Evolutionary conservation across 1,140 invertebrate species (phyloP), one percentile per base, ranked within the genome.

Genomic region (Eueides isabella): DNA sequence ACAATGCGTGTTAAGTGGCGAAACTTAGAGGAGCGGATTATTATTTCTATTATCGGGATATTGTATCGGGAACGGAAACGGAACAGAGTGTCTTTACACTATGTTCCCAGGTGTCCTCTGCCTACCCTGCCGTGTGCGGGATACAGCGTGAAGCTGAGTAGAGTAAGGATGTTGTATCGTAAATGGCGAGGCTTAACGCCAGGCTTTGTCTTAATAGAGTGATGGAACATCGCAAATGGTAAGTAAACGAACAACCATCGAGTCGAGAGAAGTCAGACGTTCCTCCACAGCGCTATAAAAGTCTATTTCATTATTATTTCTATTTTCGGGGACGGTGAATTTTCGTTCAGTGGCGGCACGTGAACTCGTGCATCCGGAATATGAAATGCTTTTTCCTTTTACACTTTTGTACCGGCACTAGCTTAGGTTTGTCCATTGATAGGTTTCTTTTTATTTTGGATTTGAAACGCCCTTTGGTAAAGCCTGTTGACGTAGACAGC

Each of bases 301-400:
- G n/a, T 26, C 7, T 26, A 12, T 26, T 55, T 23, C 48, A 26
- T 12, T 19, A 44, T 44, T 44, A 44, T 44, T 44, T 55, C 23
- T 14, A 71, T 75, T 74, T 71, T 44, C 33, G 38, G 38, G 61
- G 67, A 48, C 63, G 31, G 67, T 28, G 67, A 65, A 69, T 74
- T 38, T 74, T 68, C 48, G 48, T 23, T 55, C 23, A 11, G 19
- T 63, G 72, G 38, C 12, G 70, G 68, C 28, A 70, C 38, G 70
- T 63, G 70, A 63, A 31, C 61, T 66, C 30, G 12, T 55, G 41
- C 61, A 71, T 71, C 62, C 70, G 62, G 63, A 64, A 48, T 71
- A 65, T 71, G 62, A 65, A 48, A 35, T 19, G 61, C 41, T 74
- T 62, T 67, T 67, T 63, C 41, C 23, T 44, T 74, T 67, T 16